Evolutionary conservation across 2,888 invertebrate genomes (phyloP), one percentile per base, ranked within the genome.

Genomic region (Macaria notata): DNA sequence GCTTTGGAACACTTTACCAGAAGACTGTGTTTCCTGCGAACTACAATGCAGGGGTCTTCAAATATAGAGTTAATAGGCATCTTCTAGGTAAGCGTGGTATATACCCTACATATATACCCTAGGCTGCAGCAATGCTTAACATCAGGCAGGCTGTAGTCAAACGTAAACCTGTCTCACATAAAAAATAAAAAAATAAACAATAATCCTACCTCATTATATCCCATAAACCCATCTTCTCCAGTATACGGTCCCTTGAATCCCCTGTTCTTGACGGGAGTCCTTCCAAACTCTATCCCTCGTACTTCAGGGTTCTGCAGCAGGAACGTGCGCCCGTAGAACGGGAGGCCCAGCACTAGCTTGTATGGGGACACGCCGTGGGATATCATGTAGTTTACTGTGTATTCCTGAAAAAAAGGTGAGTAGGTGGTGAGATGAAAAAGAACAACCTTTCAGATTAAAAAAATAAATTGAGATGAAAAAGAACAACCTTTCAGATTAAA

Each of bases 241-340:
- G 96, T 97, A 64, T 90, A 95, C 0, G 96, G 95, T 1, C 97
- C 98, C 65, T 93, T 93, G 75, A 96, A 96, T 0, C 96, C 96
- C 4, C 83, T 82, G 19, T 88, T 89, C 59, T 93, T 84, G 0
- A 94, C 93, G 0, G 86, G 62, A 0, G 92, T 91, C 2, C 66
- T 76, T 0, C 94, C 94, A 29, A 95, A 87, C 64, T 89, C 71
- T 56, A 92, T 75, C 4, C 78, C 77, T 52, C 84, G 84, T 3
- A 84, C 81, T 0, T 81, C 75, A 3, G 89, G 78, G 42, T 92
- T 81, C 7, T 75, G 75, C 5, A 94, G 80, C 0, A 94, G 68
- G 77, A 96, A 98, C 4, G 96, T 96, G 38, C 97, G 91, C 0
- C 98, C 98, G 73, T 98, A 98, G 76, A 96, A 93, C 0, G 97